Evolutionary conservation across 2,888 invertebrate species (phyloP).

Genomic region (Adineta ricciae): DNA sequence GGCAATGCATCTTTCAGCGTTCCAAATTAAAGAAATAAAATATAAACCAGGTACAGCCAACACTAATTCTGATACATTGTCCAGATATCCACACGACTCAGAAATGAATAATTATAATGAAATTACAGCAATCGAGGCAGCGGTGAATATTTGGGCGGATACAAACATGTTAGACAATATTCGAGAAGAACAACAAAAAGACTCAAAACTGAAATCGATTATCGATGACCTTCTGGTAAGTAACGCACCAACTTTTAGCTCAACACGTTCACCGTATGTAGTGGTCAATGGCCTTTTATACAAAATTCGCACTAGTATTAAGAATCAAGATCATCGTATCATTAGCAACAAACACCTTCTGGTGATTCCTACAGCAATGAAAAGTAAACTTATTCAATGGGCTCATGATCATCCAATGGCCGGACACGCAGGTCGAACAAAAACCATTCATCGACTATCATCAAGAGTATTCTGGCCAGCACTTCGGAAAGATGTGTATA

Average conservation of each 20-base stretch:
- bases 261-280: neutral
- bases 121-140: too few relatives aligned
- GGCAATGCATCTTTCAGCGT: neutral
- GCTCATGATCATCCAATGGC: neutral
- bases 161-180: too few relatives aligned
- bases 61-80: neutral
- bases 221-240: neutral
- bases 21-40: neutral
- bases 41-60: neutral
- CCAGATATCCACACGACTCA: neutral
- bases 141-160: too few relatives aligned
- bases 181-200: too few relatives aligned
- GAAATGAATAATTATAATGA: neutral
- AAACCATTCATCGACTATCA: neutral
- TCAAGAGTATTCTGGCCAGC: neutral
- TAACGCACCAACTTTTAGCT: neutral
- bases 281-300: neutral
- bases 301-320: neutral
- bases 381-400: neutral
- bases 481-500: neutral
- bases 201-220: too few relatives aligned
- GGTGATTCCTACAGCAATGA: neutral
- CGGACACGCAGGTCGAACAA: neutral
- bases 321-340: neutral
- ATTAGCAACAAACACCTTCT: neutral